These are phyloP conservation scores for Pitta sordida DNA, from an alignment of 2,113 vertebrate species.

Conservation along the genomic window DNA sequence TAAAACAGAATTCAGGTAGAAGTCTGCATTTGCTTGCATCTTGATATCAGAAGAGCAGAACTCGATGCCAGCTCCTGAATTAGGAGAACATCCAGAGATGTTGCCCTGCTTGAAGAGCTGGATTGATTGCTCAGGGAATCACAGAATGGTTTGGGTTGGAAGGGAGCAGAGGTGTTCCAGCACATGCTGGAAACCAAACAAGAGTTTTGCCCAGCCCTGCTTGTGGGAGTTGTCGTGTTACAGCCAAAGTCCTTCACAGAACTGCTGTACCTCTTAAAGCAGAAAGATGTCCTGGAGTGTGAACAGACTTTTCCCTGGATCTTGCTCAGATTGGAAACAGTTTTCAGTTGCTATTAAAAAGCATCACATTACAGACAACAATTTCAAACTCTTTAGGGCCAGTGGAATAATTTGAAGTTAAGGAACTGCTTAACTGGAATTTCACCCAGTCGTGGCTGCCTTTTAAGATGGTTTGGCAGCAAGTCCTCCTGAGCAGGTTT, in stretches of 20 bases:
- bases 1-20: not conserved
- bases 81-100: not conserved
- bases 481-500: constrained; percentile 32
- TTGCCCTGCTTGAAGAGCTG: not conserved
- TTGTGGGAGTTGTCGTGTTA: fast-evolving
- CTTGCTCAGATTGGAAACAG: constrained; percentile 44
- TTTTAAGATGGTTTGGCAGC: constrained; percentile 34
- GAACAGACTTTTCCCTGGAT: not conserved
- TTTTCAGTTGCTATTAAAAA: constrained; percentile 22
- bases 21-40: not conserved
- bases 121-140: not conserved
- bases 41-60: not conserved
- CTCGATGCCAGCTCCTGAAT: not conserved
- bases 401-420: constrained; percentile 54
- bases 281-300: not conserved
- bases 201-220: not conserved
- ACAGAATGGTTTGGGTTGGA: too few species aligned
- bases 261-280: not conserved
- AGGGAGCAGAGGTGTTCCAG: not conserved
- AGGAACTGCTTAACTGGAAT: constrained; percentile 48
- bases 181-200: not conserved
- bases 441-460: constrained; percentile 46
- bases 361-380: constrained; percentile 31
- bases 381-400: constrained; percentile 33
- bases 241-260: not conserved